Conservation (phyloP, 1,140 invertebrate genomes). For the Cryptotermes secundus region DNA sequence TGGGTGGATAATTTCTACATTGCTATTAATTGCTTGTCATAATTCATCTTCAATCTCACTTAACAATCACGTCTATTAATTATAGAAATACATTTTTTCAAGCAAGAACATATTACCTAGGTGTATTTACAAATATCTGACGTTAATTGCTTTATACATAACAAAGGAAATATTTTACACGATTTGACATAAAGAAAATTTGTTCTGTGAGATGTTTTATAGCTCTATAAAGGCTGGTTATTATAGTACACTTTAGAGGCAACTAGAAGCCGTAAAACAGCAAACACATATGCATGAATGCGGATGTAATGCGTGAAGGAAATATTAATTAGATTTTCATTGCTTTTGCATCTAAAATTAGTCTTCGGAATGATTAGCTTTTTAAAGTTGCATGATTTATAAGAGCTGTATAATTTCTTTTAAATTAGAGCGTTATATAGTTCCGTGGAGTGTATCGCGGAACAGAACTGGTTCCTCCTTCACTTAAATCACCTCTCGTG, state of each 20-base stretch:
- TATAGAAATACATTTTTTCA: not conserved
- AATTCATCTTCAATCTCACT: not conserved
- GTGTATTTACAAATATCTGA: not conserved
- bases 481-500: not conserved
- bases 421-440: not conserved
- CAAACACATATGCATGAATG: not conserved
- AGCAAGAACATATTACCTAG: not conserved
- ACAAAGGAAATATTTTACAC: slow-evolving; percentile 5
- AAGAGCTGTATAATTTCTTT: not conserved
- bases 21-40: slow-evolving; percentile 7
- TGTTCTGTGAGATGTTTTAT: not conserved
- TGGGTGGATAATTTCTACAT: slow-evolving; percentile 8
- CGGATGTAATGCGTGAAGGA: not conserved
- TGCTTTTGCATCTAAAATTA: slow-evolving; percentile 1
- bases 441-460: not conserved
- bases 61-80: slow-evolving; percentile 10
- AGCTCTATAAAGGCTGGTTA: not conserved
- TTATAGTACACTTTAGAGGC: not conserved
- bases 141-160: not conserved
- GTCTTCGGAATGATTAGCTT: not conserved
- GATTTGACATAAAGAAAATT: slow-evolving; percentile 7
- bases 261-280: not conserved
- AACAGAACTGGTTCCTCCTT: not conserved
- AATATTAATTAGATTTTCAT: slow-evolving; percentile 10
- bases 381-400: not conserved